A percentile compares a stretch with the other conserved stretches of the same genome.
These are phyloP conservation scores for Daubentonia madagascariensis DNA, from an alignment of 2,113 vertebrate genomes.

Conservation along the genomic window DNA sequence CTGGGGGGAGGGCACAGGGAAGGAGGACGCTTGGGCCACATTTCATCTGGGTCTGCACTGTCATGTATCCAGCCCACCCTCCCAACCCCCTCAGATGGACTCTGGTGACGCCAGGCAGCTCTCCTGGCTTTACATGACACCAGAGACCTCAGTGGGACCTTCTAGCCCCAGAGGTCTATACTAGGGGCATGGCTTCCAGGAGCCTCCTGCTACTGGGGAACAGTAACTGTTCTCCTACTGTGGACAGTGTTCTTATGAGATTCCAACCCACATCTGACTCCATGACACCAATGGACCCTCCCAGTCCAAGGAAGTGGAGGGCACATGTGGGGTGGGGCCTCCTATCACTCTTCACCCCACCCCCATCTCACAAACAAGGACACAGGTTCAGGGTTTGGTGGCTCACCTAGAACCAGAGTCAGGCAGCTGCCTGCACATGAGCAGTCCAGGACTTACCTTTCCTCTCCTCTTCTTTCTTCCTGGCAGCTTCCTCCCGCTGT, in stretches of 20 bases:
- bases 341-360: not conserved
- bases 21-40: no score
- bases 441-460: constrained; percentile 85
- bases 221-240: no score
- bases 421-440: not conserved
- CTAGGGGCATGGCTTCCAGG: not conserved
- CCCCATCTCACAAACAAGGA: not conserved
- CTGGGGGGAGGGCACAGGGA: not conserved
- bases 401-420: not conserved
- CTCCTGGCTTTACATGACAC: not conserved
- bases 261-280: not conserved
- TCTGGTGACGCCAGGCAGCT: not conserved
- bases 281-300: not conserved
- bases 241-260: not conserved
- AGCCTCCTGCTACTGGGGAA: not conserved
- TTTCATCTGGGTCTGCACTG: not conserved
- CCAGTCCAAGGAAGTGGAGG: not conserved
- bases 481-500: constrained; percentile 96
- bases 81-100: not conserved
- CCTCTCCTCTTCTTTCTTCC: constrained; percentile 95
- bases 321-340: not conserved
- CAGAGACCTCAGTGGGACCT: not conserved
- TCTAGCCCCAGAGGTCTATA: not conserved
- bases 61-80: not conserved
- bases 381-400: not conserved